A percentile compares a stretch with the other conserved stretches of the same genome.
phyloP scores from a whole-genome alignment of 2,797 vertebrate species.

The Hippocampus kuda region DNA sequence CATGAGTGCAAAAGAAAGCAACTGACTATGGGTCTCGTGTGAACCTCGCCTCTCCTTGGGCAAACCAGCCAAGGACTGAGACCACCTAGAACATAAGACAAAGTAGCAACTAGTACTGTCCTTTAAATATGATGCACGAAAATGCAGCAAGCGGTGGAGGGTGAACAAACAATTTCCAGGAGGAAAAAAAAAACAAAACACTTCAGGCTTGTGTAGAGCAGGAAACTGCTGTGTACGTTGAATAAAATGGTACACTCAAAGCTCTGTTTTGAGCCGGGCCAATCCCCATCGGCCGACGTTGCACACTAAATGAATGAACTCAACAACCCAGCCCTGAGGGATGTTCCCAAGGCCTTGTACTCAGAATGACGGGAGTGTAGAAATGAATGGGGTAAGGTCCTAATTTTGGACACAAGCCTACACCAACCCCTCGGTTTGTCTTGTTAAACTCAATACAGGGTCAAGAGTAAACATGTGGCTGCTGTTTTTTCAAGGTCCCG shows the following conservation, averaged over 20 bases:
- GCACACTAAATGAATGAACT: slow-evolving; percentile 46
- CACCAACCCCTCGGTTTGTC: slow-evolving; percentile 17
- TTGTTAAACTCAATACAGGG: neutral
- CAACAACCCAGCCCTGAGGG: slow-evolving; percentile 31
- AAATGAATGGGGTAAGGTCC: slow-evolving; percentile 39
- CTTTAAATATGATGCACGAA: slow-evolving; percentile 35
- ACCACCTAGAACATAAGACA: slow-evolving; percentile 56
- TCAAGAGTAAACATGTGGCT: neutral
- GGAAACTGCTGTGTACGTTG: slow-evolving; percentile 24
- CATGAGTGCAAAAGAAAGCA: slow-evolving; percentile 48
- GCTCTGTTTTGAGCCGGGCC: slow-evolving; percentile 39
- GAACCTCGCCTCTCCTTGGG: slow-evolving; percentile 53
- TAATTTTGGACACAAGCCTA: slow-evolving; percentile 26
- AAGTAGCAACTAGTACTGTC: slow-evolving; percentile 32
- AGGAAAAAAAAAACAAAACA: slow-evolving; percentile 27
- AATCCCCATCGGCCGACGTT: slow-evolving; percentile 24
- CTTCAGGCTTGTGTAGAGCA: slow-evolving; percentile 18
- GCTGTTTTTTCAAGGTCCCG: neutral
- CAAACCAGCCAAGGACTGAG: slow-evolving; percentile 51
- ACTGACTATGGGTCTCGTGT: slow-evolving; percentile 57
- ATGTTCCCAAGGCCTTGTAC: slow-evolving; percentile 34
- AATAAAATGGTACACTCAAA: slow-evolving; percentile 30
- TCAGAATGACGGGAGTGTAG: slow-evolving; percentile 40
- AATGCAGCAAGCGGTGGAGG: slow-evolving; percentile 18
- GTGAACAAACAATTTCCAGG: slow-evolving; percentile 16